Base-by-base conservation (phyloP, 2,888 invertebrate genomes). In the Brachyptera risi region DNA sequence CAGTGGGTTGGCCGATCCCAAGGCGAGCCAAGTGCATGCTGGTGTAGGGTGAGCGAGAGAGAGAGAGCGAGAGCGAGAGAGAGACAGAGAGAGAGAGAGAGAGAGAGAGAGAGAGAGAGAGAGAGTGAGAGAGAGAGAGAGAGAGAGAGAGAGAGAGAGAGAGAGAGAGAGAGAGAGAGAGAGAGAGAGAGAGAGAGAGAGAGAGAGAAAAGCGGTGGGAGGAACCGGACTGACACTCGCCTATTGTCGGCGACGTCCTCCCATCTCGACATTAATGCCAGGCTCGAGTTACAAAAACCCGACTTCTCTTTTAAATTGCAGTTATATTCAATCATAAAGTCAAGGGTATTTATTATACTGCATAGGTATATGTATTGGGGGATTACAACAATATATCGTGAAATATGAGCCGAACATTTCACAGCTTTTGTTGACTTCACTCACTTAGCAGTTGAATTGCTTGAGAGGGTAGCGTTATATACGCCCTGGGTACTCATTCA, bases 331-430 rank as follows among this genome's bases (percentile, higher is more conserved):
- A 17, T 35, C 35, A 11, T 21, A 37, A 31, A 54, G 54, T 54
- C 54, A 54, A 54, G 54, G 35, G 54, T 47, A 35, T 54, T 19
- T n/a, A 17, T 15, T 31, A n/a, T 11, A n/a, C 51, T 15, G 19
- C 24, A 11, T 9, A n/a, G n/a, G n/a, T n/a, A n/a, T n/a, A n/a
- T n/a, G n/a, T 9, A 7, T 35, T 11, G 23, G 54, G 54, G 54
- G 54, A 54, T 54, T 13, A 51, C 5, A 17, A 54, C 35, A 54
- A 54, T 37, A 11, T n/a, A n/a, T n/a, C n/a, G n/a, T 15, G 54
- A 54, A 54, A 54, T 54, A 54, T 54, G 54, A 54, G 54, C 24
- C 17, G 17, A 37, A 37, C 37, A 54, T 54, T 54, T 54, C 35
- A 17, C 54, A 19, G n/a, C 35, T 54, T 19, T 35, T 54, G 19